Evolutionary conservation across 2,113 vertebrate species (phyloP).

Genomic region (Mustelus asterias): DNA sequence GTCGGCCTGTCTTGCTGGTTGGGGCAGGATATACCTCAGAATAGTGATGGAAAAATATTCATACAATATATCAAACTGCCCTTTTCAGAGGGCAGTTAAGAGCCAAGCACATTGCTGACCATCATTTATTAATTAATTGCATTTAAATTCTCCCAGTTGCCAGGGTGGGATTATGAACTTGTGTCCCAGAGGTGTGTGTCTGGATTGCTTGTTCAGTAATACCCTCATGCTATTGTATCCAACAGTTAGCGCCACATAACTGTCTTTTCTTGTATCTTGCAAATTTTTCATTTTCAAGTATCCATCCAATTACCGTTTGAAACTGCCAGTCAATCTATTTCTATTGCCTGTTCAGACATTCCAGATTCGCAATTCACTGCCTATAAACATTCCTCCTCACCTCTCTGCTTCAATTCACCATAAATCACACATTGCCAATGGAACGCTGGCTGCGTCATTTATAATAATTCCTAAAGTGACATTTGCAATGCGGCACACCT

Average conservation of each 20-base stretch:
- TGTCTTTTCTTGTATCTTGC: neutral
- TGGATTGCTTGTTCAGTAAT: too few species aligned
- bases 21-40: too few species aligned
- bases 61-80: too few species aligned
- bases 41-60: too few species aligned
- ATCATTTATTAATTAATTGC: too few species aligned
- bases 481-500: neutral
- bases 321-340: neutral
- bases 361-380: neutral
- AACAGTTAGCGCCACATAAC: neutral
- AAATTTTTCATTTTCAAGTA: neutral
- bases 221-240: too few species aligned
- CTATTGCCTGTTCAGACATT: neutral
- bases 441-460: neutral
- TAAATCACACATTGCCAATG: neutral
- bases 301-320: neutral
- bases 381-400: neutral
- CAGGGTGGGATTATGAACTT: too few species aligned
- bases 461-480: neutral
- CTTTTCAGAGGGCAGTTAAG: too few species aligned
- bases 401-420: neutral
- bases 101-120: too few species aligned
- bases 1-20: too few species aligned
- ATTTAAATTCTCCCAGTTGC: too few species aligned
- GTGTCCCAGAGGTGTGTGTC: too few species aligned